Percentiles rank a stretch among this genome's conserved stretches.
Conservation (phyloP, 1,140 invertebrate species). For the Drosophila pandora region DNA sequence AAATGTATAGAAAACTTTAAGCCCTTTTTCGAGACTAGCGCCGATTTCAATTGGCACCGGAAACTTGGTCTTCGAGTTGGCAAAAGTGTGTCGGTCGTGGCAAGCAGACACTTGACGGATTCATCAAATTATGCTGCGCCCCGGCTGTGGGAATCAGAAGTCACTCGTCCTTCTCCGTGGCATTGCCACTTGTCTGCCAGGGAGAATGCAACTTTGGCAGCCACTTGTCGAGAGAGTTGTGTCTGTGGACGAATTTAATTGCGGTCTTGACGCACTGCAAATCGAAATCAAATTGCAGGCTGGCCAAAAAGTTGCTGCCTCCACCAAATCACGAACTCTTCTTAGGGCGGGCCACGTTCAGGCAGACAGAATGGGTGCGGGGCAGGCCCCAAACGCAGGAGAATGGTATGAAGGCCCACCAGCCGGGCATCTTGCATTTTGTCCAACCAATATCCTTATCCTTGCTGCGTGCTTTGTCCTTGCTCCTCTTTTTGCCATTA, state of each 20-base stretch:
- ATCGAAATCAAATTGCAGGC: conserved; percentile 44
- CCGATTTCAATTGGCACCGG: conserved; percentile 41
- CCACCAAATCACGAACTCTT: conserved; percentile 26
- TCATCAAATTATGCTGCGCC: conserved; percentile 56
- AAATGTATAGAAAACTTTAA: conserved; percentile 4
- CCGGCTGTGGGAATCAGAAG: conserved; percentile 9
- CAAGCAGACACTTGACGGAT: conserved; percentile 46
- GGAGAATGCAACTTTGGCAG: conserved; percentile 29
- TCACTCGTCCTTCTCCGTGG: not conserved
- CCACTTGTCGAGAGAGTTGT: conserved; percentile 23
- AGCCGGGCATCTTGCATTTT: not conserved
- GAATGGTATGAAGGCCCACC: conserved; percentile 33
- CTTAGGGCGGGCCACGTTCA: conserved; percentile 2
- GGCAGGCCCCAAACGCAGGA: conserved; percentile 13
- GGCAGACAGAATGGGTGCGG: conserved; percentile 15
- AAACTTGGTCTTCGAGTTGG: conserved; percentile 45
- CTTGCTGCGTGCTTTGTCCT: not conserved
- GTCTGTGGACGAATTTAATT: conserved; percentile 49
- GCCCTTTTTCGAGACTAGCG: conserved; percentile 3
- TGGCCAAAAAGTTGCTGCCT: conserved; percentile 17
- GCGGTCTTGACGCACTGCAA: conserved; percentile 21
- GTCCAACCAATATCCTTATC: not conserved
- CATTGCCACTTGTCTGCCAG: conserved; percentile 20
- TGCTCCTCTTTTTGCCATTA: not conserved
- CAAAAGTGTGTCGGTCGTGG: not conserved